Evolutionary conservation across 1,140 invertebrate genomes (phyloP).

Genomic region (Neodiprion lecontei): DNA sequence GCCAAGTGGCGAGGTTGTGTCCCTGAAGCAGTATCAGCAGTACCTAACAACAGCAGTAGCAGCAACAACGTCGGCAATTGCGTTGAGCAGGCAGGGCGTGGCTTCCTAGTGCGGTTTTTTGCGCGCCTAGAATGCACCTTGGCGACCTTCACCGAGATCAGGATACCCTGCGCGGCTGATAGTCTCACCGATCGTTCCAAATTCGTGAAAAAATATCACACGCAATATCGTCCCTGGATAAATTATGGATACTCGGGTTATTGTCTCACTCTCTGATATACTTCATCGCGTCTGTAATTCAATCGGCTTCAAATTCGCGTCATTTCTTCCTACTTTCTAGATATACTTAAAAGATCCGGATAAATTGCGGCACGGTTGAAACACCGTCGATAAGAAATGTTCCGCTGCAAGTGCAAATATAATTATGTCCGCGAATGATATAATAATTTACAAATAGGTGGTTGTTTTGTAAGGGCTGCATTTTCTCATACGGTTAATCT

Average conservation of each 20-base stretch:
- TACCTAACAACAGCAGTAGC: no score
- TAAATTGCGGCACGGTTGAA: no score
- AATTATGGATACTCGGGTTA: no score
- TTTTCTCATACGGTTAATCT: no score
- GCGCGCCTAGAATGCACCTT: slow-evolving; percentile 54
- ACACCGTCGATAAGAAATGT: not conserved
- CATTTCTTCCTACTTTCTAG: no score
- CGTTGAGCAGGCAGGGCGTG: slow-evolving; percentile 49
- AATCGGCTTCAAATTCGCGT: no score
- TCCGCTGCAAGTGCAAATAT: not conserved
- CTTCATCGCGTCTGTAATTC: no score
- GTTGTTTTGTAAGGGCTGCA: no score
- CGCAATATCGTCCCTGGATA: no score
- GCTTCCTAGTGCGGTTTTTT: slow-evolving; percentile 58
- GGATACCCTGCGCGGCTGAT: slow-evolving; percentile 44
- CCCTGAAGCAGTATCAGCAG: not conserved
- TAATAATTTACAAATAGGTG: no score
- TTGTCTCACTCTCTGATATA: no score
- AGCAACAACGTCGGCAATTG: not conserved
- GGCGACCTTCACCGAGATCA: slow-evolving; percentile 57
- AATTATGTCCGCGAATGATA: not conserved
- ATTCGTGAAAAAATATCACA: not conserved
- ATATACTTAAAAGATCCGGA: no score
- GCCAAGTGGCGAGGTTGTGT: slow-evolving; percentile 1
- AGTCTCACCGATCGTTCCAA: not conserved